These are phyloP conservation scores for Danio kyathit DNA, from an alignment of 2,797 vertebrate species.

Conservation along the genomic window DNA sequence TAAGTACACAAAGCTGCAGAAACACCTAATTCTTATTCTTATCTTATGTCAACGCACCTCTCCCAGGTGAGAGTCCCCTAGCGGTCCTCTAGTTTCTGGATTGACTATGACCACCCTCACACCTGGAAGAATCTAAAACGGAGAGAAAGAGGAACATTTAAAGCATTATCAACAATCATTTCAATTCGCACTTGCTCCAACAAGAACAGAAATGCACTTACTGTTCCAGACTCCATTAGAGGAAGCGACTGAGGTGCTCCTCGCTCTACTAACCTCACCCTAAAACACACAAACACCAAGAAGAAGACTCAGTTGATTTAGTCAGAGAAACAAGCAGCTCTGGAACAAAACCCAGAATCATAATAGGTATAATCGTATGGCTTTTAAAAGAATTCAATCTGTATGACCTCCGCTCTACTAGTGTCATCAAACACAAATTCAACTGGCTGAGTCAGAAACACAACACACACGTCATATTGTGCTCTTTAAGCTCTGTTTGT, in stretches of 20 bases:
- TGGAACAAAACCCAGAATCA: background rate
- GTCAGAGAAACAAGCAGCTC: background rate
- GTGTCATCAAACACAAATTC: background rate
- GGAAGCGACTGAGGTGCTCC: constrained; percentile 98
- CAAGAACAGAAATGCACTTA: constrained; percentile 67
- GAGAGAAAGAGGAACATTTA: background rate
- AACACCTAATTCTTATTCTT: constrained; percentile 1
- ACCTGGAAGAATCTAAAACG: constrained; percentile 90
- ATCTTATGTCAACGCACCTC: constrained; percentile 80
- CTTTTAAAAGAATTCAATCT: background rate
- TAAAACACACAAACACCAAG: constrained; percentile 65
- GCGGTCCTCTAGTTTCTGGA: constrained; percentile 95
- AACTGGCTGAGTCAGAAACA: background rate
- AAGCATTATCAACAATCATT: background rate
- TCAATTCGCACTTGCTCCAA: background rate
- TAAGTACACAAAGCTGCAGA: background rate
- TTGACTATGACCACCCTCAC: constrained; percentile 98
- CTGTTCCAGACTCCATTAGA: constrained; percentile 96
- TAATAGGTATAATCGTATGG: background rate
- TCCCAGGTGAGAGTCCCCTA: constrained; percentile 97
- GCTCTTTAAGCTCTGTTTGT: background rate
- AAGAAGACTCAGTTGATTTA: background rate
- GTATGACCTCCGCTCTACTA: background rate
- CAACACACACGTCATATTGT: background rate
- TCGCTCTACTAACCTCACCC: constrained; percentile 95